Evolutionary conservation across 2,113 vertebrate genomes (phyloP).

Genomic region (Lota lota): DNA sequence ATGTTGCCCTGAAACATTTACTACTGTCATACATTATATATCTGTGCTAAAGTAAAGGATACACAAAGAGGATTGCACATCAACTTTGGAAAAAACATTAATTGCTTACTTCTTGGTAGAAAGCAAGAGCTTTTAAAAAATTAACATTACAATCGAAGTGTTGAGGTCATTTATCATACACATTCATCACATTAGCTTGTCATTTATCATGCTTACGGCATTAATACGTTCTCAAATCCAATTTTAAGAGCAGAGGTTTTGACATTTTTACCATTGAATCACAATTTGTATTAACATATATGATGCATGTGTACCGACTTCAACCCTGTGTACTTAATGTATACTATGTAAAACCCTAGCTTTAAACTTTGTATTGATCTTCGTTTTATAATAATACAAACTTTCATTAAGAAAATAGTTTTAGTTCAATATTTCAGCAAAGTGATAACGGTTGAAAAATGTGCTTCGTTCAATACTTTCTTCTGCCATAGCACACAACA

Average conservation of each 20-base stretch:
- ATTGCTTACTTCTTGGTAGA: conserved; percentile 34
- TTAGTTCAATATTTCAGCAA: background rate
- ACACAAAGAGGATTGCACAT: conserved; percentile 11
- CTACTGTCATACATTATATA: background rate
- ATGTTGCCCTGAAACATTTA: conserved; percentile 7
- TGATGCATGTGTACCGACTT: conserved; percentile 22
- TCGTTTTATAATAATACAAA: background rate
- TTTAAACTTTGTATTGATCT: background rate
- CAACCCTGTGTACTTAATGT: conserved; percentile 20
- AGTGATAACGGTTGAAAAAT: conserved; percentile 18
- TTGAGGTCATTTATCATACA: conserved; percentile 8
- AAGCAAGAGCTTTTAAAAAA: conserved; percentile 30
- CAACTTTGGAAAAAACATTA: conserved; percentile 44
- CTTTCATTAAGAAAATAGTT: conserved; percentile 24
- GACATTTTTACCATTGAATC: too few relatives aligned
- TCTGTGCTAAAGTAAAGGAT: background rate
- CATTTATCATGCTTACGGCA: too few relatives aligned
- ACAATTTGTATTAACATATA: too few relatives aligned
- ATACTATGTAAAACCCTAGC: too few relatives aligned
- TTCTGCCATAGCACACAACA: conserved; percentile 14
- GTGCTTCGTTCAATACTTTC: conserved; percentile 18
- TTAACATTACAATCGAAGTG: conserved; percentile 13
- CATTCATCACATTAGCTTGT: too few relatives aligned
- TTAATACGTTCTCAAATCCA: too few relatives aligned
- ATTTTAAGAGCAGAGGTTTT: too few relatives aligned